Evolutionary conservation across 2,797 vertebrate species (phyloP).

Genomic region (Echeneis naucrates): DNA sequence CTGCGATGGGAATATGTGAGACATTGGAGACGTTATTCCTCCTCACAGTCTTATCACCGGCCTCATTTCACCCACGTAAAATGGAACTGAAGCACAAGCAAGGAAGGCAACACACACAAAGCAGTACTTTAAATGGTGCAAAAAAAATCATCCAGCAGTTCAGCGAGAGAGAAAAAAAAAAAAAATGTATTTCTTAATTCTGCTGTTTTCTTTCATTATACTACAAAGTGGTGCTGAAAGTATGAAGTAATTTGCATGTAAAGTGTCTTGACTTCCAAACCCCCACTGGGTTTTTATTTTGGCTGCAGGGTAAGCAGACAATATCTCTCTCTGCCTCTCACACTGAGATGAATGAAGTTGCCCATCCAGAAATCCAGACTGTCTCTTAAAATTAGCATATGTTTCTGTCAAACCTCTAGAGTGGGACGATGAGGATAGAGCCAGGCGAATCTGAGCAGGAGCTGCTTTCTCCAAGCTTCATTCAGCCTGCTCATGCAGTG

Average conservation of each 20-base stretch:
- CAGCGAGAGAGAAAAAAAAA: not conserved
- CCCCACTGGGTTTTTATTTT: slow-evolving; percentile 54
- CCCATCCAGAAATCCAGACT: slow-evolving; percentile 59
- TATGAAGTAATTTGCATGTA: slow-evolving; percentile 57
- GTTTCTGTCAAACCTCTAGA: slow-evolving; percentile 60
- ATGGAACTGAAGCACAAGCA: slow-evolving; percentile 79
- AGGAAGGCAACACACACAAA: not conserved
- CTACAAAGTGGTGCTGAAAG: slow-evolving; percentile 43
- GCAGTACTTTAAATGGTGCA: not conserved
- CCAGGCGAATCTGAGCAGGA: slow-evolving; percentile 11
- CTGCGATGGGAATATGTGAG: slow-evolving; percentile 71
- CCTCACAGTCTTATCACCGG: slow-evolving; percentile 79
- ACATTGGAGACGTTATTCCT: slow-evolving; percentile 53
- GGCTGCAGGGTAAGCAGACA: slow-evolving; percentile 45
- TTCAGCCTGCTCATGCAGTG: slow-evolving; percentile 16
- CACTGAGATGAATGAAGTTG: slow-evolving; percentile 57
- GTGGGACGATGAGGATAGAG: slow-evolving; percentile 27
- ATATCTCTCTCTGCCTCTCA: slow-evolving; percentile 37
- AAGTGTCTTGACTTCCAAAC: slow-evolving; percentile 50
- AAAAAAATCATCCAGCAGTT: slow-evolving; percentile 2
- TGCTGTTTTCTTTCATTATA: slow-evolving; percentile 43
- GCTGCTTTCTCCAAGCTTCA: slow-evolving; percentile 35
- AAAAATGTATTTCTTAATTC: slow-evolving; percentile 31
- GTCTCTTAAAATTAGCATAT: slow-evolving; percentile 47
- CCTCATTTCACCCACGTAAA: slow-evolving; percentile 84